Evolutionary conservation across 2,888 invertebrate genomes (phyloP), one percentile per base, ranked within the genome.

Genomic region (Protula sp.): DNA sequence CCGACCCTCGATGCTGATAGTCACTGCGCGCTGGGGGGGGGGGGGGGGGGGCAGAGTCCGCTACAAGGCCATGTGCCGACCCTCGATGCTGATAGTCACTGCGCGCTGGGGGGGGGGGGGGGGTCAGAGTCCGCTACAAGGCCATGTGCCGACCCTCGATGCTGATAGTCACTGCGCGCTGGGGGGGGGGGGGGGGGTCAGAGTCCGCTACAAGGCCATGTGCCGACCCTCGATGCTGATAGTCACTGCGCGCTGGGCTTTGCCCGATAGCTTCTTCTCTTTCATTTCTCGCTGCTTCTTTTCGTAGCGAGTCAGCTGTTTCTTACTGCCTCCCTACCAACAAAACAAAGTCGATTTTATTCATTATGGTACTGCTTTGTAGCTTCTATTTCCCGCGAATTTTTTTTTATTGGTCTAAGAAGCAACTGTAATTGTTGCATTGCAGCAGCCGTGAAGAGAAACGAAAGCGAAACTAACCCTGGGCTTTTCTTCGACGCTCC

Each of bases 61-160:
- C 45, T 38, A 66, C 31, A 97, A 86, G 70, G 92, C 88, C 95
- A 97, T 94, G 84, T 92, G 93, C 74, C 94, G 86, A 28, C 97
- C 97, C 84, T 97, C 95, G 70, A 97, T 93, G 63, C 95, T 95
- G 80, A 97, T 95, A 72, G 89, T 89, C 57, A 95, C 93, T 61
- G 95, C 95, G 73, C 92, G 85, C 19, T 88, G 85, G n/a, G n/a
- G n/a, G n/a, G n/a, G n/a, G n/a, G n/a, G n/a, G n/a, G n/a, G n/a
- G n/a, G n/a, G n/a, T n/a, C 38, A 38, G 50, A 5, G 50, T 24
- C 9, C 24, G 50, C 50, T 50, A 67, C 45, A 97, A 86, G 70
- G 92, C 88, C 95, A 97, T 94, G 84, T 92, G 93, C 74, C 94
- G 86, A 28, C 97, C 97, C 83, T 97, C 95, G 70, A 97, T 93